Conservation (phyloP, 2,113 vertebrate species). For the Onychostoma macrolepis region DNA sequence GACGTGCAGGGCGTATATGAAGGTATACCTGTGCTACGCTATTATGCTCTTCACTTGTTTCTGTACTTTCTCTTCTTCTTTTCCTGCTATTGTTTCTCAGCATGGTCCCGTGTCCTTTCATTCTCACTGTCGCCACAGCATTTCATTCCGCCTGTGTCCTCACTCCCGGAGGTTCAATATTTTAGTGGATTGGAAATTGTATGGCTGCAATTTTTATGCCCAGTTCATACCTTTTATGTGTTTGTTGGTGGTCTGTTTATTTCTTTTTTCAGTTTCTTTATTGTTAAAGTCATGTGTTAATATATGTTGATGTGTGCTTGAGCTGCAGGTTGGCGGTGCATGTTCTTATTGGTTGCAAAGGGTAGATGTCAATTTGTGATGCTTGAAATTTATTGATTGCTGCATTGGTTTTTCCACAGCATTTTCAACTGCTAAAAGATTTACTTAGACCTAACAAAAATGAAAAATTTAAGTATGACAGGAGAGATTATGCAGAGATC, state of each 20-base stretch:
- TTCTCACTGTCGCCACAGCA: slow-evolving; percentile 54
- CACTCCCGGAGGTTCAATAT: slow-evolving; percentile 58
- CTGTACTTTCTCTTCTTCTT: slow-evolving; percentile 61
- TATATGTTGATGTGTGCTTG: slow-evolving; percentile 17
- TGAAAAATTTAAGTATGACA: neutral
- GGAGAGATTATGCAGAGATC: neutral
- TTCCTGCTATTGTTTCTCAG: slow-evolving; percentile 79
- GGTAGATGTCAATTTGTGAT: neutral
- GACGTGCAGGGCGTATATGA: slow-evolving; percentile 94
- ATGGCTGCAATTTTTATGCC: slow-evolving; percentile 53
- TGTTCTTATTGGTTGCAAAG: slow-evolving; percentile 15
- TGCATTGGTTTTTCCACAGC: neutral
- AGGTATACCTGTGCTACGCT: slow-evolving; percentile 77
- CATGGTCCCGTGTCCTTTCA: slow-evolving; percentile 69
- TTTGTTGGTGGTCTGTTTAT: slow-evolving; percentile 31
- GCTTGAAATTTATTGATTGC: neutral
- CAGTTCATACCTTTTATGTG: slow-evolving; percentile 52
- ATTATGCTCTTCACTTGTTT: slow-evolving; percentile 70
- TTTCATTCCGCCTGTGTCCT: slow-evolving; percentile 47
- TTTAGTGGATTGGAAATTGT: slow-evolving; percentile 65
- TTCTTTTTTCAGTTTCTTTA: slow-evolving; percentile 20
- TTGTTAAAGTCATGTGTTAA: slow-evolving; percentile 6
- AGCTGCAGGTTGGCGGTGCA: slow-evolving; percentile 32
- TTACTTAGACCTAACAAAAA: neutral
- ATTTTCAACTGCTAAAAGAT: neutral